Evolutionary conservation across 2,113 vertebrate genomes (phyloP).

Genomic region (Mastomys coucha): DNA sequence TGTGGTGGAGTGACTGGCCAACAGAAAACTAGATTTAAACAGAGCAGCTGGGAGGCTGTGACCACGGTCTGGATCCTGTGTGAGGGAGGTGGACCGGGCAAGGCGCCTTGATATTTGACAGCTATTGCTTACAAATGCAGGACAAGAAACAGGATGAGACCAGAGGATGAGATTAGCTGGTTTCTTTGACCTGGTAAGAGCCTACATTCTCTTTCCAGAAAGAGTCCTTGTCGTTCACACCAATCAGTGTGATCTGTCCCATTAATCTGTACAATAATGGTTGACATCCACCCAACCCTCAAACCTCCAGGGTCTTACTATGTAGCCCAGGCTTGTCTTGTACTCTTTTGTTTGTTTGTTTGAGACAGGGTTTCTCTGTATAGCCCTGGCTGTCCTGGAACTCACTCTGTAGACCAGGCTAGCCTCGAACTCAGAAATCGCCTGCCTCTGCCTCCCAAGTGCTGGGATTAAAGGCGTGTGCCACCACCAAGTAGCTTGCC

Average conservation of each 20-base stretch:
- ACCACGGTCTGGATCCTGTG: neutral
- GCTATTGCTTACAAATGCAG: neutral
- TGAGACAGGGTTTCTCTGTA: too few species aligned
- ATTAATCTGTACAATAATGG: neutral
- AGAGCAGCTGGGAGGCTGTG: neutral
- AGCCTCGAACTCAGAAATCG: too few species aligned
- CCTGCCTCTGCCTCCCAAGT: too few species aligned
- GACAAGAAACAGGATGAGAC: neutral
- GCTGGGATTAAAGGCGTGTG: too few species aligned
- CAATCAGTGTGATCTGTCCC: neutral
- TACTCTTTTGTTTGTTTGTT: too few species aligned
- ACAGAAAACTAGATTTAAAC: neutral
- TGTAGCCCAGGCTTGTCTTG: neutral
- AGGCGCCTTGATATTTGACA: neutral
- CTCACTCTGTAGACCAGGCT: too few species aligned
- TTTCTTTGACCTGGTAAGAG: neutral
- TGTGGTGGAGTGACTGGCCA: too few species aligned
- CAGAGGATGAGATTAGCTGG: neutral
- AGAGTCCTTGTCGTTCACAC: neutral
- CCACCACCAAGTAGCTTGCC: too few species aligned
- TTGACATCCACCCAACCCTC: neutral
- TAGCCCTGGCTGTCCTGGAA: too few species aligned
- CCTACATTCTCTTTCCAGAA: neutral
- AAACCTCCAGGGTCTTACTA: neutral
- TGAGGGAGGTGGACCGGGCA: neutral